Percentiles rank a stretch among this genome's conserved stretches.
These are phyloP conservation scores for Xylocopa sonorina DNA, from an alignment of 1,140 invertebrate genomes.

Conservation along the genomic window DNA sequence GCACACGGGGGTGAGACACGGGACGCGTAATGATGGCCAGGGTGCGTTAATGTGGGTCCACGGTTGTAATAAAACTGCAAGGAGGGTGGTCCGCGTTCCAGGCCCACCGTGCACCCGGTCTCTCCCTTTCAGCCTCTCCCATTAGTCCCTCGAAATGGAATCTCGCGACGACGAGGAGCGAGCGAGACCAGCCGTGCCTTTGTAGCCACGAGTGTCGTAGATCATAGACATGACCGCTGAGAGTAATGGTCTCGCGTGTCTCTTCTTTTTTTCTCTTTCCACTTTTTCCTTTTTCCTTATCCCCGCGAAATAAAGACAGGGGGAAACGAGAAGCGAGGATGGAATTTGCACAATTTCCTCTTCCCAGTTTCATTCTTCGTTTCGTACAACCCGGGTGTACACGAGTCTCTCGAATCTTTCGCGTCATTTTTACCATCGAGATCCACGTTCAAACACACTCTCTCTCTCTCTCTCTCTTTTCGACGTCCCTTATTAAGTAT, in stretches of 20 bases:
- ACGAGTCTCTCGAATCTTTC: too few relatives aligned
- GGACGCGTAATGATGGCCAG: conserved; percentile 54
- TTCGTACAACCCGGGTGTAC: too few relatives aligned
- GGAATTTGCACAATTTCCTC: background rate
- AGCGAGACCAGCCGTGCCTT: conserved; percentile 27
- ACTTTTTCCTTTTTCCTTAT: background rate
- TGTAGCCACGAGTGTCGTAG: conserved; percentile 10
- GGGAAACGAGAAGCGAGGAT: background rate
- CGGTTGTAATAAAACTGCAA: conserved; percentile 57
- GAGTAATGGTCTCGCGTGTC: background rate
- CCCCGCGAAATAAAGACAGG: background rate
- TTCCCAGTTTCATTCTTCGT: background rate
- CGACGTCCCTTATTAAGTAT: too few relatives aligned
- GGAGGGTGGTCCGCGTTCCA: conserved; percentile 8
- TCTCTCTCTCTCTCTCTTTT: too few relatives aligned
- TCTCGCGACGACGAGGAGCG: conserved; percentile 16
- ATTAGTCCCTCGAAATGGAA: conserved; percentile 53
- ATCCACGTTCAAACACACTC: too few relatives aligned
- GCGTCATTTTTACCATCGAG: too few relatives aligned
- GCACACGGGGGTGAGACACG: conserved; percentile 11
- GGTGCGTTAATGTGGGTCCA: conserved; percentile 61
- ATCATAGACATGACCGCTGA: conserved; percentile 10
- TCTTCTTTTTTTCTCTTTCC: background rate
- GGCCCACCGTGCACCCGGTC: background rate
- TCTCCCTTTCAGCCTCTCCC: conserved; percentile 33